A percentile compares a stretch with the other conserved stretches of the same genome.
Conservation (phyloP, 2,797 vertebrate genomes). For the Acrossocheilus fasciatus region DNA sequence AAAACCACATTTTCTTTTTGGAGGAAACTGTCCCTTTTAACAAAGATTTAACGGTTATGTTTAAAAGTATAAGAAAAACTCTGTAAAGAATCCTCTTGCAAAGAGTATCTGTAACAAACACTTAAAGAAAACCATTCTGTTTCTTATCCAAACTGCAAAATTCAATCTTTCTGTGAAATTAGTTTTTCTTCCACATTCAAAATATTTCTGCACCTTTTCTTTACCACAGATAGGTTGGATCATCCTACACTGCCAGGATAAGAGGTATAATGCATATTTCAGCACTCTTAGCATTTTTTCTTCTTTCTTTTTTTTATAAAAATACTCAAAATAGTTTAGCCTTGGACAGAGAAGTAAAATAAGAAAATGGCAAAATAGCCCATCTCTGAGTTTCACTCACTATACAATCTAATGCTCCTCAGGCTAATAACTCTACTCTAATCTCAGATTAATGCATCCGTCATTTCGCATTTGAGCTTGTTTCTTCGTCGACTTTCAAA, state of each 20-base stretch:
- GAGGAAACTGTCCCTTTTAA: neutral
- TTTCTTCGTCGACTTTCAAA: constrained; percentile 18
- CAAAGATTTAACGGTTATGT: neutral
- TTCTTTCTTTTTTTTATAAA: constrained; percentile 1
- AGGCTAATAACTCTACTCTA: neutral
- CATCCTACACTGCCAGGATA: neutral
- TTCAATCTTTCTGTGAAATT: constrained; percentile 27
- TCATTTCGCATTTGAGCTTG: constrained; percentile 10
- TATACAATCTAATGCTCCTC: constrained; percentile 7
- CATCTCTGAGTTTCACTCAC: neutral
- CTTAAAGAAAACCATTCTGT: neutral
- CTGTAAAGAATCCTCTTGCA: neutral
- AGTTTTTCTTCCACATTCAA: constrained; percentile 34
- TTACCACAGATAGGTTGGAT: constrained; percentile 17
- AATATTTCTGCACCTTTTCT: constrained; percentile 3
- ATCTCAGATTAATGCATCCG: constrained; percentile 16
- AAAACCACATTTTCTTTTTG: neutral
- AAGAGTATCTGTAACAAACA: neutral
- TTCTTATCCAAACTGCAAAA: constrained; percentile 4
- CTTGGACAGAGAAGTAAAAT: constrained; percentile 19
- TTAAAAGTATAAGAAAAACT: neutral
- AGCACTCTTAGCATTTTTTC: constrained; percentile 3
- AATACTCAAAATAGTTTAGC: constrained; percentile 25
- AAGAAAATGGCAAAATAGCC: constrained; percentile 14
- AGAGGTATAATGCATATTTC: constrained; percentile 25